These are phyloP conservation scores for Pandemis corylana DNA, from an alignment of 2,888 invertebrate species.

Conservation along the genomic window DNA sequence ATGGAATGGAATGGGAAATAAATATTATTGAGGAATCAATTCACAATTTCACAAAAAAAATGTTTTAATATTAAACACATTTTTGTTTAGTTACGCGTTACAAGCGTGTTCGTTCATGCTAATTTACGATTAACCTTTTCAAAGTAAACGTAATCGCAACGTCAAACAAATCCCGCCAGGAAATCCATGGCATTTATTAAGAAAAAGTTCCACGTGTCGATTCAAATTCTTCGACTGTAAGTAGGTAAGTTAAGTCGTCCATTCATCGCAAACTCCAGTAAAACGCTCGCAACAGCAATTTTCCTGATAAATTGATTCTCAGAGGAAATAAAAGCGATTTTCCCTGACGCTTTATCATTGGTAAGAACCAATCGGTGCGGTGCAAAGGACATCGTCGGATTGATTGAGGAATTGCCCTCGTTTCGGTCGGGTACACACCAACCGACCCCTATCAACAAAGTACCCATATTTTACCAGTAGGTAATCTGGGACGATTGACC, in stretches of 20 bases:
- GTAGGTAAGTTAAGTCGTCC: neutral
- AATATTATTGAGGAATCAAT: too few species aligned
- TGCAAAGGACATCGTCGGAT: constrained; percentile 35
- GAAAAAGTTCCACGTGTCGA: neutral
- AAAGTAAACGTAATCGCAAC: neutral
- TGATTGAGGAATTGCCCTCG: constrained; percentile 41
- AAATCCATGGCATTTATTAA: neutral
- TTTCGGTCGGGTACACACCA: constrained; percentile 21
- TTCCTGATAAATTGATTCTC: constrained; percentile 35
- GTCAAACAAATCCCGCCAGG: neutral
- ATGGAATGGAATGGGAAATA: too few species aligned
- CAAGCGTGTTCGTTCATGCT: neutral
- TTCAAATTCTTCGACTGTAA: neutral
- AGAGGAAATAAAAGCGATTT: constrained; percentile 37
- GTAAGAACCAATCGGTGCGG: constrained; percentile 33
- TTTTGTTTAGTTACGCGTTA: too few species aligned
- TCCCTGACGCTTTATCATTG: constrained; percentile 36
- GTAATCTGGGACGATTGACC: too few species aligned
- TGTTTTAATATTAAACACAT: too few species aligned
- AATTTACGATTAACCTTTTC: neutral
- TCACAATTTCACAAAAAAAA: too few species aligned
- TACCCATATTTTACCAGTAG: too few species aligned
- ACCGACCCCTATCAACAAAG: neutral
- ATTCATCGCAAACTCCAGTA: constrained; percentile 22
- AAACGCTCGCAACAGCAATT: constrained; percentile 31